A percentile compares a stretch with the other conserved stretches of the same genome.
Conservation (phyloP, 2,888 invertebrate genomes). For the Drosophila austrosaltans region DNA sequence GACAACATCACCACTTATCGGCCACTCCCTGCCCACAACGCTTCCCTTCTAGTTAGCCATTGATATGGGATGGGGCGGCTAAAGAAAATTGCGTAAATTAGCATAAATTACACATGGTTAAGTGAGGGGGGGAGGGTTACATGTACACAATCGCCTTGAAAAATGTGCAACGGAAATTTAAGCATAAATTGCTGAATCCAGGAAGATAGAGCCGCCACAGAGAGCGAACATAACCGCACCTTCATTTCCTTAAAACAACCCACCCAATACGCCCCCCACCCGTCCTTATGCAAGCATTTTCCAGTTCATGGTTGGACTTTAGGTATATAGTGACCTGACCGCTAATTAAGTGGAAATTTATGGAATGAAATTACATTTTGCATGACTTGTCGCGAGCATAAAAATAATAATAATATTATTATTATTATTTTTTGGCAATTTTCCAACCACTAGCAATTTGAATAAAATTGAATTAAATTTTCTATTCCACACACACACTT, state of each 20-base stretch:
- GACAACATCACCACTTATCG: slow-evolving; percentile 7
- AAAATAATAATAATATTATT: slow-evolving; percentile 43
- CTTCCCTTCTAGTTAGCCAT: neutral
- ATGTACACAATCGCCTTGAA: slow-evolving; percentile 75
- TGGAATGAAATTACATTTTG: slow-evolving; percentile 67
- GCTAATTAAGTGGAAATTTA: slow-evolving; percentile 77
- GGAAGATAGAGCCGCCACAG: slow-evolving; percentile 32
- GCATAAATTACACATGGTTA: slow-evolving; percentile 69
- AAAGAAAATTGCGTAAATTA: slow-evolving; percentile 72
- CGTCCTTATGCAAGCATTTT: neutral
- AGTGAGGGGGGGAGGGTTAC: slow-evolving; percentile 54
- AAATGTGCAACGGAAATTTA: slow-evolving; percentile 75
- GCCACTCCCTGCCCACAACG: slow-evolving; percentile 13
- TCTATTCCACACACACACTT: slow-evolving; percentile 26
- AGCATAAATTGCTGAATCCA: slow-evolving; percentile 69
- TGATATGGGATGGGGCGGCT: neutral
- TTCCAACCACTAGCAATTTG: slow-evolving; percentile 61
- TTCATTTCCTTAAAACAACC: neutral
- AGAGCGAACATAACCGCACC: slow-evolving; percentile 5
- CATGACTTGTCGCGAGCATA: slow-evolving; percentile 50
- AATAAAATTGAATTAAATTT: slow-evolving; percentile 74
- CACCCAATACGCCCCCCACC: neutral
- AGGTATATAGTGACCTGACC: slow-evolving; percentile 34
- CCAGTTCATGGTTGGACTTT: neutral
- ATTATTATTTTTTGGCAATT: slow-evolving; percentile 61